phyloP scores from a whole-genome alignment of 37 sponge, comb jelly and placozoan genomes.

The Amphimedon queenslandica region DNA sequence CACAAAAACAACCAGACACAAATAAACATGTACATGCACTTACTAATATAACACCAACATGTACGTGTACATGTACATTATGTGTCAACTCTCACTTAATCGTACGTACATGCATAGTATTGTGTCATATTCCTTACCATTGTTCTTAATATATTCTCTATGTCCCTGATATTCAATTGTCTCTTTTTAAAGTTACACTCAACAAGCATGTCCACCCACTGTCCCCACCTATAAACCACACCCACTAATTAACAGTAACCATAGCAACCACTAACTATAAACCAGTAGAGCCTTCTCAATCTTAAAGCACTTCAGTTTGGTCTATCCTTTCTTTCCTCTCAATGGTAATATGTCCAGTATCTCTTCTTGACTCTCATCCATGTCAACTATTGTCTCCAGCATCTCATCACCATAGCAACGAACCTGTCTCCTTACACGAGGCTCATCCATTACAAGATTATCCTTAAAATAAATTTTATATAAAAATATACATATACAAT shows the following conservation, averaged over 20 bases:
- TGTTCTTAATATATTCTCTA: constrained; percentile 72
- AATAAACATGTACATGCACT: no score
- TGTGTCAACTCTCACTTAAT: no score
- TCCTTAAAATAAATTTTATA: no score
- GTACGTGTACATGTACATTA: no score
- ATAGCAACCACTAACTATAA: constrained; percentile 56
- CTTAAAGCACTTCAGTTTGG: constrained; percentile 81
- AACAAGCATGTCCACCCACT: constrained; percentile 59
- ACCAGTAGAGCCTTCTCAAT: constrained; percentile 74
- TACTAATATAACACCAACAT: no score
- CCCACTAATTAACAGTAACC: no score
- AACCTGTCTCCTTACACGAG: constrained; percentile 81
- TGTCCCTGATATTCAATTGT: constrained; percentile 45
- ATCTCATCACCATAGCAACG: constrained; percentile 82
- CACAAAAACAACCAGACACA: no score
- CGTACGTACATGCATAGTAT: no score
- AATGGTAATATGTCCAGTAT: constrained; percentile 43
- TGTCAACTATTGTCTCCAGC: constrained; percentile 51
- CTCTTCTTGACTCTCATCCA: constrained; percentile 64
- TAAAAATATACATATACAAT: constrained; percentile 42
- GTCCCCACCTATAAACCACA: no score
- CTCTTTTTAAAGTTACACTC: constrained; percentile 55
- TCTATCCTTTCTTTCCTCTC: constrained; percentile 62
- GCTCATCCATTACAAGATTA: constrained; percentile 76
- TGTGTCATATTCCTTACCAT: constrained; percentile 70